phyloP scores from a whole-genome alignment of 2,888 invertebrate species.

The Drosophila nr. fundita region DNA sequence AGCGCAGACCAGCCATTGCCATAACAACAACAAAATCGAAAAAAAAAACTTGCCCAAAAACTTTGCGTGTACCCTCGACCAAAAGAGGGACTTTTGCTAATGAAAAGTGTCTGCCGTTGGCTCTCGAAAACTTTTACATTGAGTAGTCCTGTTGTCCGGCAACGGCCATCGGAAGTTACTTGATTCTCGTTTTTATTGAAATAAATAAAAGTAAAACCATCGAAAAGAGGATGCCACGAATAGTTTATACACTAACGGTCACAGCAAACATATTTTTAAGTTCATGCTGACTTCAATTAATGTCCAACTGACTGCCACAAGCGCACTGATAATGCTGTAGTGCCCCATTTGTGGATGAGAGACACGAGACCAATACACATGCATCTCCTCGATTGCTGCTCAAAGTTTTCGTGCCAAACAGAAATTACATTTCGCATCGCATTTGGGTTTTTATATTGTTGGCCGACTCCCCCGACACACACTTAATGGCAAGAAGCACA shows the following conservation, averaged over 20 bases:
- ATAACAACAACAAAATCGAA: slow-evolving; percentile 13
- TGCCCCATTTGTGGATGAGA: background rate
- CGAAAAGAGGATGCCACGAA: slow-evolving; percentile 17
- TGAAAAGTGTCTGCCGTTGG: slow-evolving; percentile 76
- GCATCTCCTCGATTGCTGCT: slow-evolving; percentile 10
- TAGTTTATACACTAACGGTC: slow-evolving; percentile 15
- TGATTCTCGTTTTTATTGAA: slow-evolving; percentile 66
- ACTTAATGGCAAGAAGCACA: slow-evolving; percentile 57
- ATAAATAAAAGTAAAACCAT: slow-evolving; percentile 73
- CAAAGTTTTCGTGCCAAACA: slow-evolving; percentile 65
- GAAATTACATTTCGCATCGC: slow-evolving; percentile 65
- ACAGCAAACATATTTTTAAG: background rate
- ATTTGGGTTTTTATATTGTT: slow-evolving; percentile 66
- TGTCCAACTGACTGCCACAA: background rate
- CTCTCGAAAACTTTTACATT: slow-evolving; percentile 67
- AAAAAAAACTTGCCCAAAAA: slow-evolving; percentile 41
- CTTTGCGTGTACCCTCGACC: slow-evolving; percentile 68
- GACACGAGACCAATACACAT: slow-evolving; percentile 14
- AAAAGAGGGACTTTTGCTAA: slow-evolving; percentile 55
- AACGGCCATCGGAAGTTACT: slow-evolving; percentile 64
- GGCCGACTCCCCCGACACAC: slow-evolving; percentile 52
- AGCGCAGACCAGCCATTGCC: slow-evolving; percentile 24
- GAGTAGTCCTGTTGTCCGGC: slow-evolving; percentile 52
- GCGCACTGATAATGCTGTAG: background rate
- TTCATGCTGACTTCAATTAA: background rate